Evolutionary conservation across 2,888 invertebrate species (phyloP).

Genomic region (Polylopha cassiicola): DNA sequence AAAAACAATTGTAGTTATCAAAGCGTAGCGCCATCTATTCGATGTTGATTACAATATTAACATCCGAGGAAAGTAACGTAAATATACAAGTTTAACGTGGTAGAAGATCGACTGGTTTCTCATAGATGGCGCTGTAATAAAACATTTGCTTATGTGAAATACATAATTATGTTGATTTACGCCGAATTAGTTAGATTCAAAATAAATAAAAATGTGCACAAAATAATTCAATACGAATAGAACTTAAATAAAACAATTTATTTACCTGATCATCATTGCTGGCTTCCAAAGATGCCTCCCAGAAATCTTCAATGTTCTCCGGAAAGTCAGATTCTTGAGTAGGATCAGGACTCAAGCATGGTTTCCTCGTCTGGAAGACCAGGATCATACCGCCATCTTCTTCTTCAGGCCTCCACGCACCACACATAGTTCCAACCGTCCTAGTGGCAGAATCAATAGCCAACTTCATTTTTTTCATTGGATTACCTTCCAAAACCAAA

Average conservation of each 20-base stretch:
- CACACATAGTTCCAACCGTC: conserved; percentile 72
- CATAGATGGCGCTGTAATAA: no score
- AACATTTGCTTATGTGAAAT: no score
- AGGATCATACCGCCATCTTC: conserved; percentile 66
- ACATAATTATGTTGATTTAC: no score
- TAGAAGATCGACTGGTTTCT: no score
- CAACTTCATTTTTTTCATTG: conserved; percentile 54
- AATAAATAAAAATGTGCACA: no score
- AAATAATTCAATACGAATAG: not conserved
- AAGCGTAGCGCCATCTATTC: no score
- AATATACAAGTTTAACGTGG: no score
- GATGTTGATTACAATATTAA: no score
- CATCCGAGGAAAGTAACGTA: no score
- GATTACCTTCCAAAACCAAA: conserved; percentile 37
- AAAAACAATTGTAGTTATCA: no score
- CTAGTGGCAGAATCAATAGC: conserved; percentile 36
- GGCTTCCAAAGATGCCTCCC: conserved; percentile 50
- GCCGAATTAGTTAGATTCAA: no score
- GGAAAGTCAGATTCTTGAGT: conserved; percentile 58
- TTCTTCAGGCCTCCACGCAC: conserved; percentile 69
- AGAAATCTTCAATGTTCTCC: conserved; percentile 70
- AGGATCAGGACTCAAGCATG: conserved; percentile 65
- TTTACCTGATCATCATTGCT: conserved; percentile 52
- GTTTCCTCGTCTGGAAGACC: conserved; percentile 55
- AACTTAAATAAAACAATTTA: conserved; percentile 5